Base-by-base conservation (phyloP, 2,888 invertebrate species). In the Pyrochroa serraticornis region DNA sequence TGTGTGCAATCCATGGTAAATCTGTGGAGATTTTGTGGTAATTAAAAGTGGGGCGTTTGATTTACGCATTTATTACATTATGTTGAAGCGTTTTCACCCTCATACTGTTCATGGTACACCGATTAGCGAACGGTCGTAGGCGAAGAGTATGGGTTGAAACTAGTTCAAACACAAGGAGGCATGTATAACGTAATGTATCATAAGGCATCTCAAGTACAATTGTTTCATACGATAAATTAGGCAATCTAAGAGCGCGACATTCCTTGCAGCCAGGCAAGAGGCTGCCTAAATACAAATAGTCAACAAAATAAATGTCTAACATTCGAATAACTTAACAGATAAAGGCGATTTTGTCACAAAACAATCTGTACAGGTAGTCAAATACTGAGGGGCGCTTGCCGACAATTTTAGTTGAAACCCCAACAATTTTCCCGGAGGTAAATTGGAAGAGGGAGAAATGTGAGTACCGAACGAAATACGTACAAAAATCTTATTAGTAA, bases 241-340 rank as follows among this genome's bases (percentile, higher is more conserved):
- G 71, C 69, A 71, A 70, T 71, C 69, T 73, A 71, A 73, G 67
- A 74, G 72, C 71, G 67, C 63, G 73, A 75, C 73, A 75, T 72
- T 75, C 75, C 74, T 71, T 65, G 68, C 72, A 71, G 68, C 70
- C 71, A 57, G 60, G 66, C 69, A 69, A 61, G 62, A 63, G 69
- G 69, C 69, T 68, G 71, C 69, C 70, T 68, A 67, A 69, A 70
- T 72, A 74, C 68, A 72, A 74, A 72, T 73, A 73, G 72, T 75
- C 75, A 76, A 77, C 76, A 77, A 77, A 77, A 76, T 76, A 77
- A 74, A 76, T 72, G 71, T 73, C 69, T 72, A 76, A 76, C 74
- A 75, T 77, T 73, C 71, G 68, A 76, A 74, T 74, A 74, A 75
- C 69, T 73, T 71, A 71, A 73, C 72, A 73, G 74, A 71, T 69